Base-by-base conservation (phyloP, 2,888 invertebrate species). In the Cantharis rustica region DNA sequence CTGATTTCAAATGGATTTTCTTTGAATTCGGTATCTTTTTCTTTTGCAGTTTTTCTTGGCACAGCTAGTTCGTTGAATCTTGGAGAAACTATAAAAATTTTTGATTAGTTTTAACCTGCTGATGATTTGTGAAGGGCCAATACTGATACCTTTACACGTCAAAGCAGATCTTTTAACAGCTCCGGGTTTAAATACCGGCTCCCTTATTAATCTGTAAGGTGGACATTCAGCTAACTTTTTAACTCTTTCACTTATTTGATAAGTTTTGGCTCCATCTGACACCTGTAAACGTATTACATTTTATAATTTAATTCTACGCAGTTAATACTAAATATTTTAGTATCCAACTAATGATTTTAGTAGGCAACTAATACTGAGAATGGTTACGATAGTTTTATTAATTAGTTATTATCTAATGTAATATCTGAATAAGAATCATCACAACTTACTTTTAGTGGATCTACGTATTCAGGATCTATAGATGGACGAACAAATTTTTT, bases 1-100 rank as follows among this genome's bases (percentile, higher is more conserved):
- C 88, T 86, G 16, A 91, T 88, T 2, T 85, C 83, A 79, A 89
- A 91, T 0, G 90, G 89, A 85, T 90, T 89, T 61, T 88, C 89
- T 74, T 89, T 90, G 26, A 88, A 85, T 73, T 90, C 89, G 1
- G 82, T 84, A 10, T 89, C 88, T 47, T 84, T 86, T 81, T 83
- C 87, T 82, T 81, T 88, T 61, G 81, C 83, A 31, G 82, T 82
- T 69, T 84, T 79, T 78, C 85, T 88, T 1, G 89, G 88, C 61
- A 80, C 79, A 9, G 89, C 85, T 15, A 89, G 76, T 76, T 84
- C 82, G 16, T 79, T 82, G 10, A 85, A 81, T 75, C 85, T 82
- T 26, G 84, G 84, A 10, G 85, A 83, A 69, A 84, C 86, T 87
- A 78, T 74, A 82, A 20, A 61, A 16, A 26, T 31, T 16, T n/a